Evolutionary conservation across 2,113 vertebrate species (phyloP).

Genomic region (Scomber japonicus): DNA sequence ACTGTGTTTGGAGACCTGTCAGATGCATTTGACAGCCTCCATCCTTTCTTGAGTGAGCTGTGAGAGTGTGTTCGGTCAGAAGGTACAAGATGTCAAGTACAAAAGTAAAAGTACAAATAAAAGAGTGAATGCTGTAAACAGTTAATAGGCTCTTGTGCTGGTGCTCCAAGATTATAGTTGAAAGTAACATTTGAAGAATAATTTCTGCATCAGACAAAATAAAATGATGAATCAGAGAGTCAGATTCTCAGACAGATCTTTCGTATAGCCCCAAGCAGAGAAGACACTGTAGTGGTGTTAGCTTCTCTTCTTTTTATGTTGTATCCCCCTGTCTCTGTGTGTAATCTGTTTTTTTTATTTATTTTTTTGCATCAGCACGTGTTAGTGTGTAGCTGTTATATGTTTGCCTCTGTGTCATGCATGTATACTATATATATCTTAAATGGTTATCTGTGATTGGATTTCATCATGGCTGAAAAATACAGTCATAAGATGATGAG

Average conservation of each 20-base stretch:
- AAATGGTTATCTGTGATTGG: conserved; percentile 5
- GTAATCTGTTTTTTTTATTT: conserved; percentile 48
- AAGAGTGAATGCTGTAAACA: neutral
- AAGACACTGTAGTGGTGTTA: conserved; percentile 33
- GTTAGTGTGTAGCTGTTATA: conserved; percentile 9
- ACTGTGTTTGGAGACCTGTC: conserved; percentile 5
- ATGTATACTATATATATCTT: conserved; percentile 11
- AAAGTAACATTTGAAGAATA: neutral
- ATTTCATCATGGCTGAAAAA: neutral
- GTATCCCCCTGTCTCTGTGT: conserved; percentile 22
- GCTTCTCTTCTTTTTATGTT: conserved; percentile 8
- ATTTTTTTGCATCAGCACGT: conserved; percentile 37
- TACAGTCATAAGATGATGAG: neutral
- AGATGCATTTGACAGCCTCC: neutral
- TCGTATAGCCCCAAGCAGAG: neutral
- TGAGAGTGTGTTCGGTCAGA: neutral
- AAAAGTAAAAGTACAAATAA: conserved; percentile 19
- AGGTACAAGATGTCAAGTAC: conserved; percentile 38
- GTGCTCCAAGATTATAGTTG: neutral
- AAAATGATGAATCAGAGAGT: neutral
- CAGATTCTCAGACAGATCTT: neutral
- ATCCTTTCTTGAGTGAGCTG: neutral
- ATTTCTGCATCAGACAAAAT: conserved; percentile 11
- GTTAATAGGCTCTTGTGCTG: neutral
- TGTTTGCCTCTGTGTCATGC: conserved; percentile 6